Conservation (phyloP, 2,888 invertebrate genomes). For the Drosophila atroscutellata region DNA sequence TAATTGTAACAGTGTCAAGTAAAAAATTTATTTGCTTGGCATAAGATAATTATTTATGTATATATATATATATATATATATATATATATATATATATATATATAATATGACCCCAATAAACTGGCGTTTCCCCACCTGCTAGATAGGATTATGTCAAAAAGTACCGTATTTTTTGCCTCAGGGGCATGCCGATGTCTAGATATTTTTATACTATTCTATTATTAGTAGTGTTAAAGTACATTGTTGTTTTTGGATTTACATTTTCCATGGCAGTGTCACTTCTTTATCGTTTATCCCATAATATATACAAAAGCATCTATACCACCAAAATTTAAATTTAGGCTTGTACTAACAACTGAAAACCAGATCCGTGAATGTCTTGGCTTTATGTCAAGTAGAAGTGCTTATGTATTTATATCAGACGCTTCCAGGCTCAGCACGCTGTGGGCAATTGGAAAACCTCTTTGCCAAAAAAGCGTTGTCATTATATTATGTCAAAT, state of each 20-base stretch:
- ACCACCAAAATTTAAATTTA: not conserved
- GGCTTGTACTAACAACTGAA: not conserved
- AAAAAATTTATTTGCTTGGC: too few species aligned
- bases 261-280: not conserved
- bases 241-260: not conserved
- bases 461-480: not conserved
- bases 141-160: too few species aligned
- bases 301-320: not conserved
- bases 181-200: too few species aligned
- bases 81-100: too few species aligned
- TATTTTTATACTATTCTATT: not conserved
- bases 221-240: not conserved
- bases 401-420: not conserved
- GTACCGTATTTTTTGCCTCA: too few species aligned
- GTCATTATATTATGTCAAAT: constrained; percentile 37
- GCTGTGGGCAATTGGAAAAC: not conserved
- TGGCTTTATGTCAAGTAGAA: not conserved
- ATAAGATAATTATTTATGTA: too few species aligned
- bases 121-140: too few species aligned
- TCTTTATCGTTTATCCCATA: not conserved
- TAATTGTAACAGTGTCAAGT: too few species aligned
- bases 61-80: too few species aligned
- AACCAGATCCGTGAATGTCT: not conserved
- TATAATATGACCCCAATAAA: too few species aligned
- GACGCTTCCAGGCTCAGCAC: not conserved